Conservation (phyloP, 2,113 vertebrate genomes). For the Piaya cayana region DNA sequence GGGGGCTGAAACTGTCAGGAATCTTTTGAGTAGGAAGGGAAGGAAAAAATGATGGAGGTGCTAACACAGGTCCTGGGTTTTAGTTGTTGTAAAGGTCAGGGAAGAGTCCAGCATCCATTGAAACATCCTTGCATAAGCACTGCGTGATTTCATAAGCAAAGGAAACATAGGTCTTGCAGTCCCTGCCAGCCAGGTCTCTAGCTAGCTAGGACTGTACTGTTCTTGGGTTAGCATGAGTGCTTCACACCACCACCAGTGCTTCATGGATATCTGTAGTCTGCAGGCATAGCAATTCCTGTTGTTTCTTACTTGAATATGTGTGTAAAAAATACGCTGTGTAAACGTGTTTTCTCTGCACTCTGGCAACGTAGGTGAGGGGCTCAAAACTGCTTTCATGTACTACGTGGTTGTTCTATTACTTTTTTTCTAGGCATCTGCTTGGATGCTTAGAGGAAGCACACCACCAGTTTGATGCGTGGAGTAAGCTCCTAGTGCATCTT, state of each 20-base stretch:
- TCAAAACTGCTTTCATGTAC: background rate
- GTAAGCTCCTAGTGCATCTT: background rate
- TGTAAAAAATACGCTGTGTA: background rate
- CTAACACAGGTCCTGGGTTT: background rate
- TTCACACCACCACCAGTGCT: background rate
- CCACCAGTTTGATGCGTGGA: background rate
- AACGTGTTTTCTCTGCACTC: background rate
- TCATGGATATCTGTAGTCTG: background rate
- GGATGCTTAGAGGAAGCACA: background rate
- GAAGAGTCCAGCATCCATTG: background rate
- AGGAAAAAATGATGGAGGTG: background rate
- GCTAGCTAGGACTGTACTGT: background rate
- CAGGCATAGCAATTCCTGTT: background rate
- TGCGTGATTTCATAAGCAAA: background rate
- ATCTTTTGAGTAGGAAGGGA: background rate
- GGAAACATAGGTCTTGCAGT: background rate
- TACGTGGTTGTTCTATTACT: background rate
- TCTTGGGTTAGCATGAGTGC: background rate
- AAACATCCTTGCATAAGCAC: background rate
- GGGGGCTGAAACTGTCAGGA: background rate
- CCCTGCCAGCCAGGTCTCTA: background rate
- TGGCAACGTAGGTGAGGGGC: background rate
- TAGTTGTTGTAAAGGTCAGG: background rate
- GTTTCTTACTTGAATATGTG: background rate
- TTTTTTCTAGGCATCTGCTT: background rate